phyloP scores from a whole-genome alignment of 2,888 invertebrate species.

The Diaperis boleti region DNA sequence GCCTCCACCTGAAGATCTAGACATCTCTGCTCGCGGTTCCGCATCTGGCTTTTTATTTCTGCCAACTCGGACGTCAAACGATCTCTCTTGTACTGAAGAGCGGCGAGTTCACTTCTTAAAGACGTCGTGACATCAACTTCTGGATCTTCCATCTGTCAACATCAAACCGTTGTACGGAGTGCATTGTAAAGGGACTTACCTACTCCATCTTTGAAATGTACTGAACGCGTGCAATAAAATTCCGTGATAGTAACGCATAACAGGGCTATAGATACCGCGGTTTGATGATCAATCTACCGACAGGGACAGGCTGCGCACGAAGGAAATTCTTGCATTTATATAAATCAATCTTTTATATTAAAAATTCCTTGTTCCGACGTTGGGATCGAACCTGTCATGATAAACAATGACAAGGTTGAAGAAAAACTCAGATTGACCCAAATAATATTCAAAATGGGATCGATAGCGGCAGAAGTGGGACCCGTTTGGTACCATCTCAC shows the following conservation, averaged over 20 bases:
- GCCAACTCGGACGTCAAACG: conserved; percentile 81
- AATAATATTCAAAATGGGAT: conserved; percentile 6
- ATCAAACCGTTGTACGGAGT: no score
- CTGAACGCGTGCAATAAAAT: conserved; percentile 26
- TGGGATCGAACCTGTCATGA: background rate
- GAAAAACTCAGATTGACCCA: conserved; percentile 8
- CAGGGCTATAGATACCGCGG: conserved; percentile 33
- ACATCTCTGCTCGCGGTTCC: conserved; percentile 78
- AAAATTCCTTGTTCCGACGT: background rate
- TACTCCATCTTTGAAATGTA: conserved; percentile 13
- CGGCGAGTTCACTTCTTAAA: conserved; percentile 86
- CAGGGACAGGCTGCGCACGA: conserved; percentile 39
- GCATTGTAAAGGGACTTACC: conserved; percentile 6
- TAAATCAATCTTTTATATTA: conserved; percentile 22
- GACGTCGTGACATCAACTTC: conserved; percentile 78
- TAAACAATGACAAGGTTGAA: background rate
- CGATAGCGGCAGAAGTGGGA: conserved; percentile 12
- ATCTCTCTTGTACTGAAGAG: conserved; percentile 86
- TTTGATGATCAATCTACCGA: conserved; percentile 41
- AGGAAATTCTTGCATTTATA: conserved; percentile 13
- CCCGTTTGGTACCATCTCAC: conserved; percentile 24
- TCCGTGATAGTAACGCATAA: conserved; percentile 40
- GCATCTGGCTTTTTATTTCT: conserved; percentile 74
- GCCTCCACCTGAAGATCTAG: conserved; percentile 84
- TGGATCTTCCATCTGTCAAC: conserved; percentile 71